Evolutionary conservation across 2,888 invertebrate species (phyloP), one percentile per base, ranked within the genome.

Genomic region (Cynaeus angustus): DNA sequence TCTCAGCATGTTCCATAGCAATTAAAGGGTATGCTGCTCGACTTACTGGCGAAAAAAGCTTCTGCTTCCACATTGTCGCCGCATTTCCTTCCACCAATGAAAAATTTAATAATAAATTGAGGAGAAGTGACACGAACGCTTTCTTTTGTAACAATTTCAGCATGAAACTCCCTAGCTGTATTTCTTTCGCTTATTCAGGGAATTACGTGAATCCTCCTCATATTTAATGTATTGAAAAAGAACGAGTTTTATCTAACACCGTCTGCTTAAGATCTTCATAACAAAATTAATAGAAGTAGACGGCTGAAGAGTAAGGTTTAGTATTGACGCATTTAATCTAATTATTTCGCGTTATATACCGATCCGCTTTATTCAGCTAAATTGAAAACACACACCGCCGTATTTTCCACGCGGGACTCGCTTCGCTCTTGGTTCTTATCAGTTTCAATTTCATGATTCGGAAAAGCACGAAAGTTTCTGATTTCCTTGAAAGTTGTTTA

Each of bases 361-460:
- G 55, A 53, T 65, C 53, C 43, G 65, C 45, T 53, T 65, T 65
- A 55, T 55, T 65, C 65, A 65, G 55, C 65, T 55, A 55, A 65
- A 65, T 45, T 8, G 30, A 16, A 55, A 55, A 55, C 46, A 64
- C 26, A 59, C 50, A 61, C 64, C 16, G 30, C 30, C 14, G 37
- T 56, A 66, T 66, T 66, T 66, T 33, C 50, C 12, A 33, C 62
- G n/a, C n/a, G 10, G 9, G 41, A n/a, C 38, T 55, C 53, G 26
- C 28, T 28, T 45, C 46, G 50, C 62, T 16, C 21, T 26, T 16
- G 50, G 21, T 48, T 33, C 58, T 8, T 55, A 65, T 65, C 65
- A 55, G 55, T 65, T 56, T 37, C 66, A 66, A 66, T 66, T 56
- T 66, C 66, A 46, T 66, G 41, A 56, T 66, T 66, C 48, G 46